A percentile compares a stretch with the other conserved stretches of the same genome.
Evolutionary conservation across 2,113 vertebrate species (phyloP).

Genomic region (Rhombomys opimus): DNA sequence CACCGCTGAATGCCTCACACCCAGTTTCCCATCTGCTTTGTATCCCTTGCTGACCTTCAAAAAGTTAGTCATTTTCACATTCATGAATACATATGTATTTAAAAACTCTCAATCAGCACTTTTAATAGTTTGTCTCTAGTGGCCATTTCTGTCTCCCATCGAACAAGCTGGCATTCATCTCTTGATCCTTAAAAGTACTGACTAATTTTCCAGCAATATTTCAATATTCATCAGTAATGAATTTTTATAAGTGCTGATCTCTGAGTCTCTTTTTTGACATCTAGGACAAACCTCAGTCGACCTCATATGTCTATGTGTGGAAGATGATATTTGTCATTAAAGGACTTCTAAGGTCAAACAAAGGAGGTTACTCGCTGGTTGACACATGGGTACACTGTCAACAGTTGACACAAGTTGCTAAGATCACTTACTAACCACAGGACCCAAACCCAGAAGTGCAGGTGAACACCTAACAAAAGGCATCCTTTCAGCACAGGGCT

Average conservation of each 20-base stretch:
- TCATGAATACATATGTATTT: conserved; percentile 30
- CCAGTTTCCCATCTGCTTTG: conserved; percentile 15
- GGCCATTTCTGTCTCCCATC: conserved; percentile 27
- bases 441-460: background rate
- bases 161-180: conserved; percentile 64
- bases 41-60: conserved; percentile 62
- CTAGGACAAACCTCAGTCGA: conserved; percentile 35
- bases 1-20: background rate
- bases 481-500: background rate
- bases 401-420: background rate
- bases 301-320: conserved; percentile 50
- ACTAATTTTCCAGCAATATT: conserved; percentile 78
- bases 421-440: background rate
- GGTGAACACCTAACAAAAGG: background rate
- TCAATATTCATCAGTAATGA: conserved; percentile 84
- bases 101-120: conserved; percentile 68
- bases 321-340: conserved; percentile 66
- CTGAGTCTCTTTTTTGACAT: conserved; percentile 65
- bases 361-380: conserved; percentile 41
- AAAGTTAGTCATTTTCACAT: conserved; percentile 64
- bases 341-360: conserved; percentile 71
- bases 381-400: conserved; percentile 6
- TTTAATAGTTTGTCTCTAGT: conserved; percentile 62
- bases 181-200: conserved; percentile 72
- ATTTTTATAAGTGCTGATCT: conserved; percentile 83